Percentiles rank a stretch among this genome's conserved stretches.
Evolutionary conservation across 2,888 invertebrate species (phyloP).

Genomic region (Sphecodes monilicornis): DNA sequence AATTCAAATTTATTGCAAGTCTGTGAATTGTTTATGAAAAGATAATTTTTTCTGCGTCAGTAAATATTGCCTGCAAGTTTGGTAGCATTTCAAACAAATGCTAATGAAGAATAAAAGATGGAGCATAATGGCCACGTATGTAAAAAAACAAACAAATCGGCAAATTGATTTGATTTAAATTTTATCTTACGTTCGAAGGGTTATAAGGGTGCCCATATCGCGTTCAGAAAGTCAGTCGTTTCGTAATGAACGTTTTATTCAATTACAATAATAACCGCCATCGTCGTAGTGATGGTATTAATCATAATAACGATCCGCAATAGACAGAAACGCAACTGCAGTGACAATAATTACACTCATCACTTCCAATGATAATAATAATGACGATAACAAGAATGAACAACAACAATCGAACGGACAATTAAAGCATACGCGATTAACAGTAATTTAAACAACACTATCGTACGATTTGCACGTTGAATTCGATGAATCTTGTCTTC

Average conservation of each 20-base stretch:
- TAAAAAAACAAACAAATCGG: background rate
- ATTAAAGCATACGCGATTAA: constrained; percentile 49
- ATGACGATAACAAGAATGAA: constrained; percentile 48
- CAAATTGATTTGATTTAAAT: background rate
- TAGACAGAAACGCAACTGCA: constrained; percentile 19
- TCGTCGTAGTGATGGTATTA: constrained; percentile 69
- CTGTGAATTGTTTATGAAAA: background rate
- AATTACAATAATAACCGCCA: constrained; percentile 77
- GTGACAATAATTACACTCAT: constrained; percentile 20
- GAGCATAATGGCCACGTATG: too few relatives aligned
- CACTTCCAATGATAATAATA: constrained; percentile 30
- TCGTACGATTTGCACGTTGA: constrained; percentile 41
- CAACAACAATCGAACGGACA: constrained; percentile 48
- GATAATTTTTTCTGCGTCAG: background rate
- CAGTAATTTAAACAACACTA: constrained; percentile 44
- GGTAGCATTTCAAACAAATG: background rate
- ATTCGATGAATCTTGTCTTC: constrained; percentile 36
- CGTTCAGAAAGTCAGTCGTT: constrained; percentile 7
- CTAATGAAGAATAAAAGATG: too few relatives aligned
- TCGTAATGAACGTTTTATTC: constrained; percentile 80
- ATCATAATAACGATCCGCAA: constrained; percentile 34
- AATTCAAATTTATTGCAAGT: background rate
- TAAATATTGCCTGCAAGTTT: background rate
- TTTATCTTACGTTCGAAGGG: background rate
- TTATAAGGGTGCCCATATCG: background rate